A percentile compares a stretch with the other conserved stretches of the same genome.
Conservation (phyloP, 1,140 invertebrate genomes). For the Listronotus oregonensis region DNA sequence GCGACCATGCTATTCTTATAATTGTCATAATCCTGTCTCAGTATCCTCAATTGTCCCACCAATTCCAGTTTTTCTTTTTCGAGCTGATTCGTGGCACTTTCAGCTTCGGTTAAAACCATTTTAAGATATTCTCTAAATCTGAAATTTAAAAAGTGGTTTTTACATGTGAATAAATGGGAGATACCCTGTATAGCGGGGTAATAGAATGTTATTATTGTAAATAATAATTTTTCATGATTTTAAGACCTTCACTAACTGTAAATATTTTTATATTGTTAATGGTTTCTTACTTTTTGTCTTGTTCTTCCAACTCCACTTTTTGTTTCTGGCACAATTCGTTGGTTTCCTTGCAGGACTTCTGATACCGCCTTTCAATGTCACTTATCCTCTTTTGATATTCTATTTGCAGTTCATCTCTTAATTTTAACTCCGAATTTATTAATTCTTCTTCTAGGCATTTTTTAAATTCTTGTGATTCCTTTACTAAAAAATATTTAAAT, state of each 20-base stretch:
- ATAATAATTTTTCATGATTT: not conserved
- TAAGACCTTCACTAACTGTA: too few relatives aligned
- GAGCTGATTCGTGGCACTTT: conserved; percentile 24
- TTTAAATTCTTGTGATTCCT: conserved; percentile 3
- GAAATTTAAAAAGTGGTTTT: not conserved
- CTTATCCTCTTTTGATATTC: conserved; percentile 37
- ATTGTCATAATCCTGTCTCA: conserved; percentile 24
- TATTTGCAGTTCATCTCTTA: conserved; percentile 39
- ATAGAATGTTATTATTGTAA: not conserved
- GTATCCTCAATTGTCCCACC: conserved; percentile 9
- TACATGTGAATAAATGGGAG: not conserved
- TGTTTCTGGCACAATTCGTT: conserved; percentile 36
- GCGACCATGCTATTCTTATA: conserved; percentile 14
- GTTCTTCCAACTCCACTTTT: conserved; percentile 29
- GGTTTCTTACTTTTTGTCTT: conserved; percentile 32
- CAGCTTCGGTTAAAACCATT: conserved; percentile 35
- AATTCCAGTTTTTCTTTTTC: conserved; percentile 32
- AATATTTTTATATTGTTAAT: too few relatives aligned
- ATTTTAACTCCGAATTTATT: conserved; percentile 32
- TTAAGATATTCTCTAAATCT: conserved; percentile 36
- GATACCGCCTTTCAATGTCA: conserved; percentile 36
- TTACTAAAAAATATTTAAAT: not conserved
- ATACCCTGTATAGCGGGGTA: not conserved
- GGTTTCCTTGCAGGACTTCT: conserved; percentile 29
- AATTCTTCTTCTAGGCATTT: conserved; percentile 20